Percentiles rank a stretch among this genome's conserved stretches.
These are phyloP conservation scores for Nemotelus nigrinus DNA, from an alignment of 2,888 invertebrate genomes.

Conservation along the genomic window DNA sequence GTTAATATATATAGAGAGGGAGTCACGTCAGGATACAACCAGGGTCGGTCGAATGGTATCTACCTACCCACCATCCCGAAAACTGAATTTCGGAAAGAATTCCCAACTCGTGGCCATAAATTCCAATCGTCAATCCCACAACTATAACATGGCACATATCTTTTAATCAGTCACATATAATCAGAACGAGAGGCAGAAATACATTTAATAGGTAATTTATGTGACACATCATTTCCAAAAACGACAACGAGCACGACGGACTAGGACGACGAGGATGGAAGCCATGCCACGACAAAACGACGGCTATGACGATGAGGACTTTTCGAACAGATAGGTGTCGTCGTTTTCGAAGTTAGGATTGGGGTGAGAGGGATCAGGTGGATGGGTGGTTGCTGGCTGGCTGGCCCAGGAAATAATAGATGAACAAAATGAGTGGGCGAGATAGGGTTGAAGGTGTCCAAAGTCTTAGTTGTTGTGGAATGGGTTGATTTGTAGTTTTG, in stretches of 20 bases:
- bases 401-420: too few species aligned
- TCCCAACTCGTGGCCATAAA: conserved; percentile 49
- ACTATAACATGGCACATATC: conserved; percentile 51
- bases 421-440: too few species aligned
- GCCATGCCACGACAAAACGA: background rate
- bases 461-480: too few species aligned
- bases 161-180: conserved; percentile 54
- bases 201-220: conserved; percentile 52
- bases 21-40: background rate
- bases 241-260: conserved; percentile 47
- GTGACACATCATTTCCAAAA: conserved; percentile 53
- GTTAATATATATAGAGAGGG: background rate
- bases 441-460: too few species aligned
- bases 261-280: conserved; percentile 14
- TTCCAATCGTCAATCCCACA: conserved; percentile 53
- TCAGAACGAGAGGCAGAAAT: conserved; percentile 51
- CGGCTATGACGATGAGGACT: background rate
- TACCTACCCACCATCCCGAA: background rate
- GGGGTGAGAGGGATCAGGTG: too few species aligned
- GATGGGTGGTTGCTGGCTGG: too few species aligned
- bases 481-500: too few species aligned
- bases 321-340: background rate
- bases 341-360: too few species aligned
- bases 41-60: background rate
- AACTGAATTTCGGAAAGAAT: conserved; percentile 34